Evolutionary conservation across 2,888 invertebrate genomes (phyloP).

Genomic region (Idaea dimidiata): DNA sequence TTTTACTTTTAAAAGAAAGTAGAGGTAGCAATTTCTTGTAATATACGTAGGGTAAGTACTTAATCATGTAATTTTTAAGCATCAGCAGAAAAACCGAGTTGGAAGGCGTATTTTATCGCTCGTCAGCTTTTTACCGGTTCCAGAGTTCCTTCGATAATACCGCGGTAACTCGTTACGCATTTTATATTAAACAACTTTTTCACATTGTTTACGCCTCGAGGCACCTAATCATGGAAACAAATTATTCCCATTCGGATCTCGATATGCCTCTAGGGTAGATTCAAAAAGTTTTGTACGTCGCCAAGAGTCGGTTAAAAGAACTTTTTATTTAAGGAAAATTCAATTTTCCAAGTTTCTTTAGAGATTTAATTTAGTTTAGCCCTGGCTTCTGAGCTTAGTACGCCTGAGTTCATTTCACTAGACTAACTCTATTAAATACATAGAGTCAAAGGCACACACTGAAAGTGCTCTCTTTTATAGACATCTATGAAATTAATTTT

Average conservation of each 20-base stretch:
- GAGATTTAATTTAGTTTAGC: slow-evolving; percentile 9
- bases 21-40: not conserved
- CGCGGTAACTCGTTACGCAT: slow-evolving; percentile 25
- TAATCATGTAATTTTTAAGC: not conserved
- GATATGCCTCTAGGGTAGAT: slow-evolving; percentile 6
- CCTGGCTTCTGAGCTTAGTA: not conserved
- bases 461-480: not conserved
- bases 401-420: not conserved
- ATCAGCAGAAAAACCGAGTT: not conserved
- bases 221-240: slow-evolving; percentile 10
- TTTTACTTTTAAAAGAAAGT: not conserved
- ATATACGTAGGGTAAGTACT: not conserved
- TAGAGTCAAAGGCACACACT: not conserved
- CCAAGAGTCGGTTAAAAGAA: slow-evolving; percentile 5
- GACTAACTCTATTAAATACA: not conserved
- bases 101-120: no score
- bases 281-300: slow-evolving; percentile 7
- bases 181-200: slow-evolving; percentile 30
- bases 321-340: slow-evolving; percentile 10
- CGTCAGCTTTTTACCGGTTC: slow-evolving; percentile 6
- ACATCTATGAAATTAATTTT: not conserved
- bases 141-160: slow-evolving; percentile 36
- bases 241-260: slow-evolving; percentile 10
- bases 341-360: slow-evolving; percentile 11
- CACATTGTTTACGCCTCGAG: slow-evolving; percentile 20